Percentiles rank a stretch among this genome's conserved stretches.
Conservation (phyloP, 2,888 invertebrate genomes). For the Graphium colonna region DNA sequence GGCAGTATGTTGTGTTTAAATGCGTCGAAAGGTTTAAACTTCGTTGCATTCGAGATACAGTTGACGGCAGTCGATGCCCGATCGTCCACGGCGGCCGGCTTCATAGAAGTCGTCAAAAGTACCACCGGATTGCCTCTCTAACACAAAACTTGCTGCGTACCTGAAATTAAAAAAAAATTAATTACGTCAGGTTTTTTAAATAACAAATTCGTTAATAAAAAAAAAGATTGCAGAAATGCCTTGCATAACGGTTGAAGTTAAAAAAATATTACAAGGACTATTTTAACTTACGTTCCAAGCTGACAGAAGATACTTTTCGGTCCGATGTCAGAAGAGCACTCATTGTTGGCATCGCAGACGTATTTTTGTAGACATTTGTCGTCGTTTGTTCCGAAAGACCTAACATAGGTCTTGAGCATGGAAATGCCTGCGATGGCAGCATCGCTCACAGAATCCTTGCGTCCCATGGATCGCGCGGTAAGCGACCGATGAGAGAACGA, state of each 20-base stretch:
- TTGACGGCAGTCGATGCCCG: conserved; percentile 91
- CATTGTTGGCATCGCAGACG: conserved; percentile 93
- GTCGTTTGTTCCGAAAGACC: conserved; percentile 87
- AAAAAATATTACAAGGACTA: too few species aligned
- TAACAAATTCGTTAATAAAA: too few species aligned
- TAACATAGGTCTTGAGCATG: conserved; percentile 93
- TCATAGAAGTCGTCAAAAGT: conserved; percentile 90
- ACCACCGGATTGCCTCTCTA: conserved; percentile 87
- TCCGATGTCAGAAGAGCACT: conserved; percentile 90
- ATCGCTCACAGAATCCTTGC: conserved; percentile 93
- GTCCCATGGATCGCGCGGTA: conserved; percentile 90
- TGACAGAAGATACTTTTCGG: conserved; percentile 94
- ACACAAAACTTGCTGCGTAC: conserved; percentile 91
- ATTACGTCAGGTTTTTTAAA: neutral
- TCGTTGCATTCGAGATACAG: conserved; percentile 94
- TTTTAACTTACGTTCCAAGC: conserved; percentile 90
- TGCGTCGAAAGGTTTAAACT: conserved; percentile 77
- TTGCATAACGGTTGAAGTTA: too few species aligned
- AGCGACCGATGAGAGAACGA: conserved; percentile 95
- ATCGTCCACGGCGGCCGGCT: conserved; percentile 91
- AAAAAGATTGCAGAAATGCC: too few species aligned
- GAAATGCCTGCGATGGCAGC: conserved; percentile 93
- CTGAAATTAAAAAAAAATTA: conserved; percentile 64
- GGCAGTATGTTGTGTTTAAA: conserved; percentile 23
- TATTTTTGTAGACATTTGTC: conserved; percentile 93